phyloP scores from a whole-genome alignment of 2,888 invertebrate genomes.

The Galeopsomyia nigrocyanea region DNA sequence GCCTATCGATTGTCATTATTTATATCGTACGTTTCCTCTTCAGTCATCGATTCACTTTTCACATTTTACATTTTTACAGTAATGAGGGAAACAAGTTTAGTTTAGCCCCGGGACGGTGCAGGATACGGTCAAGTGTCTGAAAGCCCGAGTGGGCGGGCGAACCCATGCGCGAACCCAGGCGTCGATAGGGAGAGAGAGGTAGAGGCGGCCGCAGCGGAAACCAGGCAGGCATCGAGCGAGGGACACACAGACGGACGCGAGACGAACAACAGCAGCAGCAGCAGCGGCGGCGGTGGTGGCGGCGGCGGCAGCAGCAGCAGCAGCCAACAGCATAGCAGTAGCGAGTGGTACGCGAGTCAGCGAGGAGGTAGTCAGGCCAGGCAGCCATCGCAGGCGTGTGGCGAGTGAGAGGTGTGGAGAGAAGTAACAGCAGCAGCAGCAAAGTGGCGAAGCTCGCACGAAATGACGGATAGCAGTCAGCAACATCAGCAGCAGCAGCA shows the following conservation, averaged over 20 bases:
- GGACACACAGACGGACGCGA: neutral
- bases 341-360: neutral
- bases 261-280: neutral
- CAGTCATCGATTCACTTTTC: slow-evolving; percentile 70
- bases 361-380: neutral
- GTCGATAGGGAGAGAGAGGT: slow-evolving; percentile 47
- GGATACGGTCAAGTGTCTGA: slow-evolving; percentile 57
- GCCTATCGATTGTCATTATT: slow-evolving; percentile 69
- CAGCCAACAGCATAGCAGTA: neutral
- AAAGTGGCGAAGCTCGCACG: slow-evolving; percentile 48
- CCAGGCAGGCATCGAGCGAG: slow-evolving; percentile 13
- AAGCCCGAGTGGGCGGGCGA: slow-evolving; percentile 29
- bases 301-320: slow-evolving; percentile 4
- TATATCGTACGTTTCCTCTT: slow-evolving; percentile 69
- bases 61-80: slow-evolving; percentile 67
- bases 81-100: slow-evolving; percentile 63
- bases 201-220: slow-evolving; percentile 14
- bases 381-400: slow-evolving; percentile 1
- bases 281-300: neutral
- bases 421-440: slow-evolving; percentile 1
- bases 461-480: slow-evolving; percentile 66
- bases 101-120: slow-evolving; percentile 53
- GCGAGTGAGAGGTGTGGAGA: neutral
- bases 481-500: slow-evolving; percentile 32
- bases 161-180: slow-evolving; percentile 48